Base-by-base conservation (phyloP, 2,888 invertebrate genomes). In the Harpagoxenus sublaevis region DNA sequence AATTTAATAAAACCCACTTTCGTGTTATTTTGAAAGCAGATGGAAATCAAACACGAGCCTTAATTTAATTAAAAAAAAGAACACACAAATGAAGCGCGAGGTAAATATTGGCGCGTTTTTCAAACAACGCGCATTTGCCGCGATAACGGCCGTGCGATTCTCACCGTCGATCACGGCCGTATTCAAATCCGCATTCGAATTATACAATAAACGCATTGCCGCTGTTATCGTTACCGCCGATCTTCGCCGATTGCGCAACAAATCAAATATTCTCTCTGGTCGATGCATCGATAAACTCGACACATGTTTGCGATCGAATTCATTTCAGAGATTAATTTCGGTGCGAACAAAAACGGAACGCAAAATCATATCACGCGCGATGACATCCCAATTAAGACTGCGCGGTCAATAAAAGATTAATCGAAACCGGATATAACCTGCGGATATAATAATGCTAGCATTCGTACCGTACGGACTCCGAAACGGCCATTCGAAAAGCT, bases 401-500 rank as follows among this genome's bases (percentile, higher is more conserved):
- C 84, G 90, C 89, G 88, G 86, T 90, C 88, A 86, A 89, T 90
- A 89, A 86, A 89, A 90, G 79, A 86, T 86, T 91, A 91, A 90
- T 89, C 88, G 87, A 89, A 86, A 87, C 66, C 75, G 65, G 28
- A 83, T 73, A 78, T 48, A 53, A 10, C 48, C 57, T 23, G 45
- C 66, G 45, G 28, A 45, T 68, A 68, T 48, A 45, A 73, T 73
- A 74, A 74, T 48, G 35, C 23, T 23, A 6, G 31, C 57, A 48
- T 70, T 23, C 42, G 57, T 15, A 45, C 18, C 28, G 23, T 45
- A 28, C 31, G n/a, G 18, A 48, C 45, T 31, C 28, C 18, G 10
- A 53, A 68, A 53, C 42, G n/a, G 18, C 18, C 71, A 10, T 42
- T 55, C 71, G 53, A n/a, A 78, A 73, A 73, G 31, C 60, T 70